Percentiles rank a stretch among this genome's conserved stretches.
Evolutionary conservation across 1,140 invertebrate species (phyloP).

Genomic region (Palaemon carinicauda): DNA sequence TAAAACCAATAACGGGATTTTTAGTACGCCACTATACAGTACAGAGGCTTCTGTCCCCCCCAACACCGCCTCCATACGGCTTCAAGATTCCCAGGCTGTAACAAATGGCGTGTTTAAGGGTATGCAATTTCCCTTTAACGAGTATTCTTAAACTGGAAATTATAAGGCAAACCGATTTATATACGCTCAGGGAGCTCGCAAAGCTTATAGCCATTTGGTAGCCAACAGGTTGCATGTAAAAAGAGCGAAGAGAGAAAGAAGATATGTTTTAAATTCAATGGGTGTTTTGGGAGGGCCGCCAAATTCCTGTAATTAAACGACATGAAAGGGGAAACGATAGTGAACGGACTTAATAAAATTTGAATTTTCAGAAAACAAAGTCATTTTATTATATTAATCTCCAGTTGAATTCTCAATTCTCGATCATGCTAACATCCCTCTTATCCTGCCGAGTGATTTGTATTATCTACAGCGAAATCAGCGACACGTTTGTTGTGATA

Average conservation of each 20-base stretch:
- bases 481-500: too few species aligned
- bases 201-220: not conserved
- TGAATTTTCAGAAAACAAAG: not conserved
- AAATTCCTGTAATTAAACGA: not conserved
- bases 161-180: not conserved
- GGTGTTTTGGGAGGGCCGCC: not conserved
- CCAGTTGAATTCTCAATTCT: too few species aligned
- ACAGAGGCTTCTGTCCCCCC: not conserved
- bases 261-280: too few species aligned
- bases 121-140: not conserved
- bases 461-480: too few species aligned
- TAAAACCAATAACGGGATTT: too few species aligned
- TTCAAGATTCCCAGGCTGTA: not conserved
- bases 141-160: not conserved
- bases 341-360: too few species aligned
- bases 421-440: too few species aligned
- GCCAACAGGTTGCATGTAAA: not conserved
- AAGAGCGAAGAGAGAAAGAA: not conserved
- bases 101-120: not conserved
- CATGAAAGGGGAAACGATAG: too few species aligned
- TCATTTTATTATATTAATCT: not conserved
- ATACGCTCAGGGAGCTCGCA: not conserved
- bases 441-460: too few species aligned
- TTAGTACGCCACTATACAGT: too few species aligned
- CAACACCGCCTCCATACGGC: not conserved